Evolutionary conservation across 1,140 invertebrate genomes (phyloP).

Genomic region (Lineus longissimus): DNA sequence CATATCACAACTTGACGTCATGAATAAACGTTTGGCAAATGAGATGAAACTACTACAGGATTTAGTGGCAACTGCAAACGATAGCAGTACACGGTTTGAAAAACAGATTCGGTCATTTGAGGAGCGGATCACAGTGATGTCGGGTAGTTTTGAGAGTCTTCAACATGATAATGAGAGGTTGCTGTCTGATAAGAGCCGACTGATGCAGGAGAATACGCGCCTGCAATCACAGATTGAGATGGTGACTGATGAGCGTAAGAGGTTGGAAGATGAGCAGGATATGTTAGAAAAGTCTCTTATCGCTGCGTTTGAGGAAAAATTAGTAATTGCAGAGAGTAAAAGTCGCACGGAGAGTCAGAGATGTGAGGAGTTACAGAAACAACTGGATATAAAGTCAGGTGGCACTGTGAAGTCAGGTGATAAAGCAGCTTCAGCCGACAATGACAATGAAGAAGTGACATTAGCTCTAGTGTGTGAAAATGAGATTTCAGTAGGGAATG

Average conservation of each 20-base stretch:
- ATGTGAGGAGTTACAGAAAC: too few relatives aligned
- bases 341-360: too few relatives aligned
- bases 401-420: too few relatives aligned
- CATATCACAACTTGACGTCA: background rate
- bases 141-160: background rate
- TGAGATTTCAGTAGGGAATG: too few relatives aligned
- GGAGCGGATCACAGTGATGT: background rate
- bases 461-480: too few relatives aligned
- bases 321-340: background rate
- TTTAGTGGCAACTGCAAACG: conserved; percentile 3
- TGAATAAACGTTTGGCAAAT: conserved; percentile 2
- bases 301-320: conserved; percentile 3
- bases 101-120: conserved; percentile 3
- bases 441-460: too few relatives aligned
- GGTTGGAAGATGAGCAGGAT: conserved; percentile 4
- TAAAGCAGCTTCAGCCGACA: too few relatives aligned
- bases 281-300: background rate
- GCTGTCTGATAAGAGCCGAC: background rate
- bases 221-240: background rate
- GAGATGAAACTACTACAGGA: conserved; percentile 7
- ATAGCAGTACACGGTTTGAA: conserved; percentile 2
- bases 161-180: conserved; percentile 4
- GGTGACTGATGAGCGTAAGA: background rate
- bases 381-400: too few relatives aligned
- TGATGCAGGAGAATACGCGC: background rate